Conservation (phyloP, 2,888 invertebrate genomes). For the Apodemia hepburni region DNA sequence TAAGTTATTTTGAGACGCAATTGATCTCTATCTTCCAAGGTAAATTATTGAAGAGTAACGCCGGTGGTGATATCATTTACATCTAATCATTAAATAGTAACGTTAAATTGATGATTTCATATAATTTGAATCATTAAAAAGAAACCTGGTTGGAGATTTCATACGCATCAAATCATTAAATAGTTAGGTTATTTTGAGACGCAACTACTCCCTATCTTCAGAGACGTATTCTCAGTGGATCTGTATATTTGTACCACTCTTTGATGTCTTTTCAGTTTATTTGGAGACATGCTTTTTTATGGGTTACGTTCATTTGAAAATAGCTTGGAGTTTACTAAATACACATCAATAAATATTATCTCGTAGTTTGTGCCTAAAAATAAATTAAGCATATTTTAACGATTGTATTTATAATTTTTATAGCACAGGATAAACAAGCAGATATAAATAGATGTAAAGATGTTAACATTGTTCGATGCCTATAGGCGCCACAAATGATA, state of each 20-base stretch:
- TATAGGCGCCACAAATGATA: too few species aligned
- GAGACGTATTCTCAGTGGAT: neutral
- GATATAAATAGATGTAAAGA: too few species aligned
- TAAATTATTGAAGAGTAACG: too few species aligned
- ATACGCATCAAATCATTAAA: neutral
- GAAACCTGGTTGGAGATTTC: too few species aligned
- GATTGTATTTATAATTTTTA: too few species aligned
- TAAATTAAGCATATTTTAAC: neutral
- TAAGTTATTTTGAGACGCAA: neutral
- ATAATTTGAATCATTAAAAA: too few species aligned
- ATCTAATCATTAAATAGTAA: too few species aligned
- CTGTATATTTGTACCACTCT: neutral
- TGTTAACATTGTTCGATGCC: too few species aligned
- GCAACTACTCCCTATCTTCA: neutral
- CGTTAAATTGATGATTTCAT: too few species aligned
- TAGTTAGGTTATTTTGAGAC: constrained; percentile 1
- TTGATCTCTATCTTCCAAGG: neutral
- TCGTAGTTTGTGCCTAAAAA: neutral
- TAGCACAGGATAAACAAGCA: too few species aligned
- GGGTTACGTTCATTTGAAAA: constrained; percentile 4
- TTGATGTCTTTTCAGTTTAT: constrained; percentile 9
- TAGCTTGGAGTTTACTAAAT: neutral
- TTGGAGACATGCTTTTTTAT: neutral
- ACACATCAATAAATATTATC: neutral
- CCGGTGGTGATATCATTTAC: too few species aligned